phyloP scores from a whole-genome alignment of 2,797 vertebrate species.

The Muscicapa striata region DNA sequence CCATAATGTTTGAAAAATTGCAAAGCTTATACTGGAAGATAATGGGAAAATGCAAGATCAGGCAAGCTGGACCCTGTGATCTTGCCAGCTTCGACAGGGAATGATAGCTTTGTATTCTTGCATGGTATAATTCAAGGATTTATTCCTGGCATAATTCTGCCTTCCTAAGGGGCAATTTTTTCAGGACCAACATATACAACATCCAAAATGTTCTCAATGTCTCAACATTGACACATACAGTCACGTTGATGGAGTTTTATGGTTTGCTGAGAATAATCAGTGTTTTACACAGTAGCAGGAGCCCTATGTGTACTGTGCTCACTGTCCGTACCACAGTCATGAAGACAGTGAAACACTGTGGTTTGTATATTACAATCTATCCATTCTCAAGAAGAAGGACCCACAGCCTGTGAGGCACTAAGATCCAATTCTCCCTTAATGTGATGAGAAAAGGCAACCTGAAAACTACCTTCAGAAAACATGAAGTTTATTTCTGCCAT shows the following conservation, averaged over 20 bases:
- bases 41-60: neutral
- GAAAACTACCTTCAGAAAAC: neutral
- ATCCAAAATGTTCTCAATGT: neutral
- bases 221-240: rapidly evolving
- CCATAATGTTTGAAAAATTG: neutral
- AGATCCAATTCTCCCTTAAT: neutral
- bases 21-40: neutral
- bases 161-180: neutral
- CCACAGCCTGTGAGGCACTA: neutral
- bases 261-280: neutral
- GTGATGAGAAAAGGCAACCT: neutral
- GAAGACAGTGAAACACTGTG: neutral
- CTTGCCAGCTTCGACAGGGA: neutral
- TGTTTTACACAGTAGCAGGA: neutral
- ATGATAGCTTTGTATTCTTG: neutral
- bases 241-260: neutral
- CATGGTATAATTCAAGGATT: neutral
- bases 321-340: neutral
- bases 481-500: neutral
- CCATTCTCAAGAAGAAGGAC: neutral
- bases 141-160: neutral
- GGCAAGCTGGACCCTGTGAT: neutral
- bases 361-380: neutral
- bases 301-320: neutral
- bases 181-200: neutral